phyloP scores from a whole-genome alignment of 2,797 vertebrate species.

The Numenius phaeopus region DNA sequence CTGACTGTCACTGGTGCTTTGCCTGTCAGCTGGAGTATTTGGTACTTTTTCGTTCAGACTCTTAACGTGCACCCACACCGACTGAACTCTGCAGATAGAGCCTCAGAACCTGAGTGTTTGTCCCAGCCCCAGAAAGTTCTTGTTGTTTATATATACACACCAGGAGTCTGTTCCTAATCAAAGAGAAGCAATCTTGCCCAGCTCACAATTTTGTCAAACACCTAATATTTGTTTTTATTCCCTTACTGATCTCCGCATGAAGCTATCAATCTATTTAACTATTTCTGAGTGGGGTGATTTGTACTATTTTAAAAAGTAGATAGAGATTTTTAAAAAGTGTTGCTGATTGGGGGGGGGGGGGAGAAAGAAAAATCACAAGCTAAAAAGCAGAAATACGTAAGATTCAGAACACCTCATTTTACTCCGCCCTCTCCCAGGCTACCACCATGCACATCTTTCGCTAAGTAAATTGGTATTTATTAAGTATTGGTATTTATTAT shows the following conservation, averaged over 20 bases:
- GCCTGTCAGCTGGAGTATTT: not conserved
- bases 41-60: not conserved
- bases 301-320: not conserved
- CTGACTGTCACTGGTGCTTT: not conserved
- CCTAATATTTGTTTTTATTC: not conserved
- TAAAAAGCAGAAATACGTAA: not conserved
- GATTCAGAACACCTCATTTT: not conserved
- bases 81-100: not conserved
- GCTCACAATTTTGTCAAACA: not conserved
- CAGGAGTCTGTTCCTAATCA: not conserved
- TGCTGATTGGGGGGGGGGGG: not conserved
- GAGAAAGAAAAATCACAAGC: not conserved
- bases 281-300: not conserved
- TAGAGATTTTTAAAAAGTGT: not conserved
- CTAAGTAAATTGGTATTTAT: not conserved
- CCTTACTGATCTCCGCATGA: not conserved
- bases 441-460: not conserved
- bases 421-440: not conserved
- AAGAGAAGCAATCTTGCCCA: not conserved
- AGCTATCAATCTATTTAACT: not conserved
- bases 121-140: not conserved
- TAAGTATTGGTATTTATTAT: not conserved
- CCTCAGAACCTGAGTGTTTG: not conserved
- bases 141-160: not conserved
- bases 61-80: not conserved